Base-by-base conservation (phyloP, 2,888 invertebrate species). In the Pilophorus perplexus region DNA sequence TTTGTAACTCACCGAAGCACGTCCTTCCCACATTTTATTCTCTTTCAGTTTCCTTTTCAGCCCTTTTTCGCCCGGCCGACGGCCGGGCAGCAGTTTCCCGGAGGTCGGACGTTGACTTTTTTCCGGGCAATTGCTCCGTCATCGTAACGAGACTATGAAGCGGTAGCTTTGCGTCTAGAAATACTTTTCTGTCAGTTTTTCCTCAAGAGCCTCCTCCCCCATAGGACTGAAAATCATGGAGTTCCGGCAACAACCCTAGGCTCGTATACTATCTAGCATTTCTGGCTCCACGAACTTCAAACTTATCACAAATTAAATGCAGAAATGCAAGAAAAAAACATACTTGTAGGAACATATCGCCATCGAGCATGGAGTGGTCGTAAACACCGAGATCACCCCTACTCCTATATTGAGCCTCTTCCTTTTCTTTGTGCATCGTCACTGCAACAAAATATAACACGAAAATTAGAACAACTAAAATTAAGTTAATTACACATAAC, bases 321-420 rank as follows among this genome's bases (percentile, higher is more conserved):
- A n/a, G n/a, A n/a, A n/a, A n/a, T n/a, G n/a, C n/a, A n/a, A n/a
- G n/a, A n/a, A n/a, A n/a, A n/a, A n/a, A n/a, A 73, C 76, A 81
- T 81, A 93, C 93, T 89, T 94, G 93, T 75, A 94, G 84, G 82
- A 94, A 93, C 88, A 93, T 90, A 81, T 94, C 93, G 73, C 93
- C 93, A 78, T 94, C 93, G 72, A 93, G 84, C 79, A 92, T 87
- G 74, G 88, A 87, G 79, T 93, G 92, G 78, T 93, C 93, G 80
- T 90, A 92, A 68, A 90, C 88, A 37, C 89, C 87, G 77, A 93
- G 83, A 75, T 89, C 88, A 74, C 88, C 87, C 75, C 88, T 80
- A 72, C 84, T 83, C 73, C 88, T 81, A 78, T 79, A 80, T 72
- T 79, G 80, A 33, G 70, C 68, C 70, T 91, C 90, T 74, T 93